Conservation (phyloP, 2,113 vertebrate species). For the Rhinoderma darwinii region DNA sequence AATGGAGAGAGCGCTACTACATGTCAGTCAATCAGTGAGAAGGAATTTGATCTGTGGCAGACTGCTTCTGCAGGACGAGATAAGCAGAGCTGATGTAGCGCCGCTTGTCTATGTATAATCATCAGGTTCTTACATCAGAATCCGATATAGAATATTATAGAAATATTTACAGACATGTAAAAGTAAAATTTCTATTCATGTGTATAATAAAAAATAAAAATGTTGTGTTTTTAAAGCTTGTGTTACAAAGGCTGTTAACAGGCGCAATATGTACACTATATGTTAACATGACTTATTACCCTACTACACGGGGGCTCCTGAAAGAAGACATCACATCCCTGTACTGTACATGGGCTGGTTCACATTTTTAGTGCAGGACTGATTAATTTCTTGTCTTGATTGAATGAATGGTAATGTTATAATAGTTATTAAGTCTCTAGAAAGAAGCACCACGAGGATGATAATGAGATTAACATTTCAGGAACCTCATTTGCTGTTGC, state of each 20-base stretch:
- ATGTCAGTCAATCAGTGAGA: no score
- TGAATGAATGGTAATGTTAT: conserved; percentile 73
- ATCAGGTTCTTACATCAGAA: no score
- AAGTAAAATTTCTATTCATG: not conserved
- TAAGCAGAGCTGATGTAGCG: no score
- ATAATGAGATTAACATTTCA: conserved; percentile 81
- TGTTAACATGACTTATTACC: conserved; percentile 20
- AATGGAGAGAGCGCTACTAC: no score
- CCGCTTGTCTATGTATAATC: not conserved
- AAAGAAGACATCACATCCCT: not conserved
- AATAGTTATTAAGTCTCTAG: conserved; percentile 79
- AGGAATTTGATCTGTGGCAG: no score
- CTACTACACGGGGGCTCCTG: not conserved
- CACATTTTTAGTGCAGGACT: conserved; percentile 65
- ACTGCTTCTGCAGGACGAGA: no score
- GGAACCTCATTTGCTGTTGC: conserved; percentile 73
- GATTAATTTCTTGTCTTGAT: conserved; percentile 80
- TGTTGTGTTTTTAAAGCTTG: not conserved
- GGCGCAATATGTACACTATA: not conserved
- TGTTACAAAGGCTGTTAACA: not conserved
- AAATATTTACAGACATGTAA: not conserved
- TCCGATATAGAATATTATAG: no score
- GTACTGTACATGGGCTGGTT: not conserved
- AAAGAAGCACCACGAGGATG: conserved; percentile 72
- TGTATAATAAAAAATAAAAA: not conserved